Evolutionary conservation across 1,140 invertebrate genomes (phyloP).

Genomic region (Nylanderia fulva): DNA sequence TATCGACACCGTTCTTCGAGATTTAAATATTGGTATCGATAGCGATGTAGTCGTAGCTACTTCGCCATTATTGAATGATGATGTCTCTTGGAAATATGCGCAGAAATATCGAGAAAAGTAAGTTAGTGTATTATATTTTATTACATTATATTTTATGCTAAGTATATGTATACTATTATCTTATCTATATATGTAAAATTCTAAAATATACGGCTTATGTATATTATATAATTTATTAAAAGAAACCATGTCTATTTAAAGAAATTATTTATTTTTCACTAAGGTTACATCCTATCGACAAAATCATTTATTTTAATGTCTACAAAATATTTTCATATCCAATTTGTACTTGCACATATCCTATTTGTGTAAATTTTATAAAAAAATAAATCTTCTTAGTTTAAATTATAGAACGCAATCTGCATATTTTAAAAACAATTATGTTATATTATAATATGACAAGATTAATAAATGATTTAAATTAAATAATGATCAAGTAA

Average conservation of each 20-base stretch:
- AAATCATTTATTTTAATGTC: background rate
- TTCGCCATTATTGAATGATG: conserved; percentile 45
- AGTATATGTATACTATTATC: background rate
- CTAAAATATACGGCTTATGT: background rate
- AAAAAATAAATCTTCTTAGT: background rate
- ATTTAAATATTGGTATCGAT: conserved; percentile 79
- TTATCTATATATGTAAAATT: background rate
- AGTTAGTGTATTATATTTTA: background rate
- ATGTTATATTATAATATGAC: background rate
- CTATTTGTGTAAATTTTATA: background rate
- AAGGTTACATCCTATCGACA: background rate
- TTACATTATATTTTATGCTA: background rate
- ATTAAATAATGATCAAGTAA: background rate
- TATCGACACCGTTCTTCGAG: conserved; percentile 73
- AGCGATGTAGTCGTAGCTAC: conserved; percentile 79
- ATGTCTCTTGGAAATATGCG: conserved; percentile 39
- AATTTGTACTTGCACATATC: background rate
- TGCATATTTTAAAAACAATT: background rate
- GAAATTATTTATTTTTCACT: background rate
- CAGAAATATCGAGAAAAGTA: conserved; percentile 75
- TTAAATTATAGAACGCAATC: background rate
- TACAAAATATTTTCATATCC: too few species aligned
- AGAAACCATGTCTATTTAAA: background rate
- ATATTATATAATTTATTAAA: background rate
- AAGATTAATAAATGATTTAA: background rate